Base-by-base conservation (phyloP, 64 coral and sea anemone genomes). In the Dendrophyllia cribrosa region DNA sequence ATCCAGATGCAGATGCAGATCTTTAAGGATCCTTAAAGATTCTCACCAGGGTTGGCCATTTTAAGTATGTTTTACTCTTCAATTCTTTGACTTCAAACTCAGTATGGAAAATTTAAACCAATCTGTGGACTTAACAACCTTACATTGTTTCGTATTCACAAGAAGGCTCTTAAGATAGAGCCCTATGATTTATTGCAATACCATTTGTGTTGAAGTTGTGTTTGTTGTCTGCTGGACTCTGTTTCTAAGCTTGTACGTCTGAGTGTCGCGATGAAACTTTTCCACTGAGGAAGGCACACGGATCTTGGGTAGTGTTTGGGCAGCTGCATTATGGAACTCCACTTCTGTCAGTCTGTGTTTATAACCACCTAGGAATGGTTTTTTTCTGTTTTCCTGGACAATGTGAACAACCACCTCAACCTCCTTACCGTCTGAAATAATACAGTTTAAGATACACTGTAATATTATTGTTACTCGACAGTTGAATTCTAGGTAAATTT, bases 141-240 rank as follows among this genome's bases (percentile, higher is more conserved):
- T 34, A 34, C 34, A 2, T 34, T 34, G 34, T 34, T 34, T 34
- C 34, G 0, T 34, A 34, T 34, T 34, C 34, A 34, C 34, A 34
- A 34, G 34, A 34, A 1, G 34, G 34, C 34, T 34, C 34, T 34
- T 34, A 34, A 34, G 34, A 34, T 34, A 34, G 34, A 34, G 34
- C 34, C 34, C 2, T 34, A 5, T 10, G 3, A n/a, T 4, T 74
- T 17, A 12, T 12, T 43, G 13, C 1, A 20, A 88, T 83, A 99
- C 97, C 97, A 99, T 99, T 87, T 99, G 97, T 71, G 97, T 99
- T 7, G 97, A 99, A 3, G 97, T 99, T 34, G 91, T 96, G 70
- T 99, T 99, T 69, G 88, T 94, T 17, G 97, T 99, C 43, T 99
- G 97, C 65, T 99, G 97, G 5, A 79, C 20, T 81, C 83, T 90